Conservation (phyloP, 2,888 invertebrate species). For the Cephus sareptanus region DNA sequence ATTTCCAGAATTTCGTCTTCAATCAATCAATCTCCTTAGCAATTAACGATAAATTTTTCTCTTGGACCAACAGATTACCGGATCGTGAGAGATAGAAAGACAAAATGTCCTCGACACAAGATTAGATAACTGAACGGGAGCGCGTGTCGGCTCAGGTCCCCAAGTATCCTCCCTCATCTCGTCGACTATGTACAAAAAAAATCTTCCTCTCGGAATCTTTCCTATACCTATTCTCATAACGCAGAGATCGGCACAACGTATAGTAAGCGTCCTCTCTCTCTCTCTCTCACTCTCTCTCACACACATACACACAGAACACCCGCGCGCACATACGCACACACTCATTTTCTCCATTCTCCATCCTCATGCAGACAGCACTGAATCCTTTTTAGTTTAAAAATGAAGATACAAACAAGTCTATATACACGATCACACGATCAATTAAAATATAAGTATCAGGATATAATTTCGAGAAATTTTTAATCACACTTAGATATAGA, state of each 20-base stretch:
- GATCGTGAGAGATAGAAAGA: background rate
- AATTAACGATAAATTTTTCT: background rate
- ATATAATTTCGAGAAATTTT: background rate
- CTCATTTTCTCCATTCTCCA: background rate
- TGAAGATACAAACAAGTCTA: background rate
- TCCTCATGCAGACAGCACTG: background rate
- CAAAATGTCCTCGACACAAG: background rate
- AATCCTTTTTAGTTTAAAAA: background rate
- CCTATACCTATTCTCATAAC: conserved; percentile 8
- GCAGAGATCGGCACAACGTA: background rate
- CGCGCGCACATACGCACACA: background rate
- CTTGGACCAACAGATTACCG: background rate
- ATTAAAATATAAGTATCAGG: background rate
- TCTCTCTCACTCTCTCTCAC: background rate
- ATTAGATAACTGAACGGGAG: conserved; percentile 25
- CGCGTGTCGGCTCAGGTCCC: conserved; percentile 56
- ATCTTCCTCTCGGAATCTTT: conserved; percentile 33
- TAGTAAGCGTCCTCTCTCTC: background rate
- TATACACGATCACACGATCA: background rate
- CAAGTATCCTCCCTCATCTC: conserved; percentile 47
- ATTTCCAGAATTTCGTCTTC: background rate
- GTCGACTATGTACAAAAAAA: conserved; percentile 50
- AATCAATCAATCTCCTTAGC: background rate
- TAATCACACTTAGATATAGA: background rate
- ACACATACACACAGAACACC: too few relatives aligned